Percentiles rank a stretch among this genome's conserved stretches.
phyloP scores from a whole-genome alignment of 2,113 vertebrate genomes.

The Piprites chloris region DNA sequence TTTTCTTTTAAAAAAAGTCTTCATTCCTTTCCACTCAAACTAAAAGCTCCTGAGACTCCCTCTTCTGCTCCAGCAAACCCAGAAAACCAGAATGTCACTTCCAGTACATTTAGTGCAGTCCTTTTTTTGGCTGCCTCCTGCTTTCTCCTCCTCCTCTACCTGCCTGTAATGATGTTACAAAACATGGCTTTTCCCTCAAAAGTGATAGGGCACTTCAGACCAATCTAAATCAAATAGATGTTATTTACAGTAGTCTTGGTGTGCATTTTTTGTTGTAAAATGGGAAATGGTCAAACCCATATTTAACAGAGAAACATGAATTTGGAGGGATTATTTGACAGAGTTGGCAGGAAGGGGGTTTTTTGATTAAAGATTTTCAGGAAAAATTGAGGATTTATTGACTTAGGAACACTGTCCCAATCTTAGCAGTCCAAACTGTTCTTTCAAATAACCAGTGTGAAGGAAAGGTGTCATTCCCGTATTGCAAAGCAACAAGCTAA shows the following conservation, averaged over 20 bases:
- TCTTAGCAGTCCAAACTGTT: neutral
- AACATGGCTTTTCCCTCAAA: neutral
- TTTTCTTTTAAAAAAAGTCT: too few species aligned
- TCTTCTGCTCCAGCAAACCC: neutral
- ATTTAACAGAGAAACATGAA: neutral
- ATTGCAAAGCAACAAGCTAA: neutral
- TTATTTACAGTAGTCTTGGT: neutral
- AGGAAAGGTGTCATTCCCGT: neutral
- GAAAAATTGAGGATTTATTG: neutral
- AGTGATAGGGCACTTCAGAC: neutral
- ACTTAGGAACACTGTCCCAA: neutral
- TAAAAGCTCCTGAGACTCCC: neutral
- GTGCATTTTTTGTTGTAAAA: neutral
- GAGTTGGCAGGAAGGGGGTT: fast-evolving
- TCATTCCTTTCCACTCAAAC: neutral
- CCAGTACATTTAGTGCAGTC: neutral
- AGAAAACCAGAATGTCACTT: neutral
- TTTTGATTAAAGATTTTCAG: neutral
- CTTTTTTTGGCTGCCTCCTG: neutral
- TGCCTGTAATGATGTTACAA: neutral
- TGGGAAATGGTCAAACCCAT: neutral
- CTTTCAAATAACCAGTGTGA: neutral
- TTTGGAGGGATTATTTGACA: neutral
- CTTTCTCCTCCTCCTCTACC: neutral
- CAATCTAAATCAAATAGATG: neutral